These are phyloP conservation scores for Pachycephus smyrnensis DNA, from an alignment of 2,888 invertebrate genomes.

Conservation along the genomic window DNA sequence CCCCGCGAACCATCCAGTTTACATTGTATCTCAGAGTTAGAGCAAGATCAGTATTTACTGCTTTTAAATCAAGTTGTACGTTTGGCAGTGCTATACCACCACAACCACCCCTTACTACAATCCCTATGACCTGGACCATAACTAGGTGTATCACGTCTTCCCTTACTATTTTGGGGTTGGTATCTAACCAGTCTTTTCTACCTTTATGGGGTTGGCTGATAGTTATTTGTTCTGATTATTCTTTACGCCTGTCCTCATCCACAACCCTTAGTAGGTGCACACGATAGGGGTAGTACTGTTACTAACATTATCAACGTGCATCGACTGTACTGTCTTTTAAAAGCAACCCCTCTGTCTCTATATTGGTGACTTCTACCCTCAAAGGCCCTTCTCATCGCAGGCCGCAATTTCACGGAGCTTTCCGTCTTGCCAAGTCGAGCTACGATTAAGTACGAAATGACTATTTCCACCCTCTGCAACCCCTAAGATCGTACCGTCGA, in stretches of 20 bases:
- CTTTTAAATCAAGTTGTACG: constrained; percentile 49
- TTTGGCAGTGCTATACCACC: background rate
- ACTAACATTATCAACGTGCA: background rate
- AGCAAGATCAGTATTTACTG: constrained; percentile 60
- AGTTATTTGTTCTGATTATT: background rate
- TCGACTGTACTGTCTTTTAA: background rate
- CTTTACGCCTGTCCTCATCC: background rate
- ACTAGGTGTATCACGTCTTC: background rate
- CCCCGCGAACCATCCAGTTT: constrained; percentile 16
- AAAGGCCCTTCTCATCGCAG: background rate
- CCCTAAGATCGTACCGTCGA: background rate
- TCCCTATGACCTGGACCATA: background rate
- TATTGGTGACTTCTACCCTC: background rate
- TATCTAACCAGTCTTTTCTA: background rate
- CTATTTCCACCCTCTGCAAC: background rate
- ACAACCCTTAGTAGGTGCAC: background rate
- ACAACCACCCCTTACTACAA: background rate
- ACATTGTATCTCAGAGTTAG: constrained; percentile 55
- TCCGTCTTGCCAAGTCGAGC: background rate
- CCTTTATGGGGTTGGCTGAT: background rate
- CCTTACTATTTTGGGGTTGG: background rate
- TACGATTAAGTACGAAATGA: background rate
- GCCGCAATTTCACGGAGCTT: background rate
- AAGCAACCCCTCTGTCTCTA: background rate
- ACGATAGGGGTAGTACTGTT: background rate